These are phyloP conservation scores for Dendrophyllia cribrosa DNA, from an alignment of 64 coral and sea anemone species.

Conservation along the genomic window DNA sequence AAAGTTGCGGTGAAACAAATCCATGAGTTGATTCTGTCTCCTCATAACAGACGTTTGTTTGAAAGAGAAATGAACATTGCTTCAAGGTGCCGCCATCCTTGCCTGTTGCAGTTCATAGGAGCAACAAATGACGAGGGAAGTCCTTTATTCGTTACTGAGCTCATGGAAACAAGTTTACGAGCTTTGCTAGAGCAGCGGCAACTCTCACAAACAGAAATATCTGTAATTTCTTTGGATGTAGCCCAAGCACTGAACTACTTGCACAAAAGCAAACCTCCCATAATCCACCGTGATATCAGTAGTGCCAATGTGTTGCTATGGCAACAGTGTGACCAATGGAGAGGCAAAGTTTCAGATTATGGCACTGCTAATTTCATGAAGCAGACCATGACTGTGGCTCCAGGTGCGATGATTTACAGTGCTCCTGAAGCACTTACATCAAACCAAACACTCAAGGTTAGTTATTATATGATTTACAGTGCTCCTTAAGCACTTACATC, in stretches of 20 bases:
- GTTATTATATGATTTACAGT: slow-evolving; percentile 18
- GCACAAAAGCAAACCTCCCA: slow-evolving; percentile 40
- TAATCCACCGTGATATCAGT: slow-evolving; percentile 64
- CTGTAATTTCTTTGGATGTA: slow-evolving; percentile 34
- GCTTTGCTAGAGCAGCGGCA: slow-evolving; percentile 11
- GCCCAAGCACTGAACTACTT: slow-evolving; percentile 54
- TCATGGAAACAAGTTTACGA: slow-evolving; percentile 52
- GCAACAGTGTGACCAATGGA: slow-evolving; percentile 19
- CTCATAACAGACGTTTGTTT: slow-evolving; percentile 69
- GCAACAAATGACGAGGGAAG: slow-evolving; percentile 52
- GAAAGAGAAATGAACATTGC: slow-evolving; percentile 82
- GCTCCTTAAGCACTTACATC: slow-evolving; percentile 50
- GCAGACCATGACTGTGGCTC: slow-evolving; percentile 27
- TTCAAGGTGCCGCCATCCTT: slow-evolving; percentile 74
- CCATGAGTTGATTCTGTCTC: slow-evolving; percentile 70
- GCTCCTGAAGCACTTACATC: slow-evolving; percentile 53
- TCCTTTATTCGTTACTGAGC: slow-evolving; percentile 63
- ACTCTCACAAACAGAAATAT: neutral
- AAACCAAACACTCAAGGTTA: slow-evolving; percentile 51
- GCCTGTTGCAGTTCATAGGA: slow-evolving; percentile 69
- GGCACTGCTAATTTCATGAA: slow-evolving; percentile 58
- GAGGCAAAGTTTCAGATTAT: slow-evolving; percentile 68
- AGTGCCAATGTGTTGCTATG: slow-evolving; percentile 70
- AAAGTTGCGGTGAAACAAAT: slow-evolving; percentile 84
- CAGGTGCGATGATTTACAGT: slow-evolving; percentile 49